Evolutionary conservation across 2,113 vertebrate genomes (phyloP).

Genomic region (Cygnus atratus): DNA sequence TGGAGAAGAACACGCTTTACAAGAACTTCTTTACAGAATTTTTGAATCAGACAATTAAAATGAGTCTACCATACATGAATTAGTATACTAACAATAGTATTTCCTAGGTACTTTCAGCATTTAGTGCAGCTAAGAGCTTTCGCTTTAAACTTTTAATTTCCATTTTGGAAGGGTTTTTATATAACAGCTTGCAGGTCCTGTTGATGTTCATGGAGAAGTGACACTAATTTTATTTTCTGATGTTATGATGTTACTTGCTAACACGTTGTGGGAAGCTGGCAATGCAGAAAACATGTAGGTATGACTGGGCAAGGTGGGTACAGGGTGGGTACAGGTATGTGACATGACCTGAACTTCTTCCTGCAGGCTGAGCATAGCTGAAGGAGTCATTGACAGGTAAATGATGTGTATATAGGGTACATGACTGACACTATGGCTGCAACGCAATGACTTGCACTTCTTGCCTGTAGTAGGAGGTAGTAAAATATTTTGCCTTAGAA

Average conservation of each 20-base stretch:
- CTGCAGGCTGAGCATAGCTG: neutral
- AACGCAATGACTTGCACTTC: neutral
- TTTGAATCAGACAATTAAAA: neutral
- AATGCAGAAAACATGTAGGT: neutral
- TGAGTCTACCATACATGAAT: neutral
- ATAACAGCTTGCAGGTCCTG: neutral
- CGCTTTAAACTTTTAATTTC: neutral
- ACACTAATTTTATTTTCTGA: neutral
- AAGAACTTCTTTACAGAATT: neutral
- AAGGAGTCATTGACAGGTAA: neutral
- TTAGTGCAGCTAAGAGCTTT: neutral
- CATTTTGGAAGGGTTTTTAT: neutral
- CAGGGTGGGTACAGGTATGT: neutral
- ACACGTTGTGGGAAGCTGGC: neutral
- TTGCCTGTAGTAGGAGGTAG: neutral
- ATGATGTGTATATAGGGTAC: neutral
- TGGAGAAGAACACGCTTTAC: neutral
- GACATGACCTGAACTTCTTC: neutral
- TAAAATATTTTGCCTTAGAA: neutral
- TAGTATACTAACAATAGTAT: neutral
- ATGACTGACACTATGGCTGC: neutral
- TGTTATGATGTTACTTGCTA: neutral
- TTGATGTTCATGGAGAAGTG: neutral
- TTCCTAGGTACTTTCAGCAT: neutral
- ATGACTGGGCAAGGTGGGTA: neutral